Base-by-base conservation (phyloP, 2,888 invertebrate species). In the Cheilosia vernalis region DNA sequence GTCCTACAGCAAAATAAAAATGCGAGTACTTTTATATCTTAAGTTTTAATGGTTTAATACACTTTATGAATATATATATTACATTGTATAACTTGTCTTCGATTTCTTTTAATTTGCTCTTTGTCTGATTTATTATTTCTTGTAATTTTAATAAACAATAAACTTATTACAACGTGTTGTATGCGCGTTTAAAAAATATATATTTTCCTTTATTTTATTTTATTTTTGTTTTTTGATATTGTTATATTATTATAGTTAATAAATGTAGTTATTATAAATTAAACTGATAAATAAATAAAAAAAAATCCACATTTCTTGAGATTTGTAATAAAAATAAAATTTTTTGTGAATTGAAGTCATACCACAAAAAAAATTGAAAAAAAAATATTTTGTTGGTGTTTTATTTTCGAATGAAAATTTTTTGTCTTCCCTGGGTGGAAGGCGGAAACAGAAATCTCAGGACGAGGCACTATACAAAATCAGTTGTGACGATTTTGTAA, bases 321-420 rank as follows among this genome's bases (percentile, higher is more conserved):
- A 87, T 87, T 87, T 87, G 84, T 87, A 87, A 87, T 87, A 88
- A 83, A 80, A 85, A 74, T 85, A 79, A 76, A 78, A 76, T 87
- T 87, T 87, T 84, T 87, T 82, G 74, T 79, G 84, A 82, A 79
- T 82, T 85, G 87, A 85, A 87, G 83, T 85, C 83, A 87, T 84
- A 84, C 87, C 87, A 81, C 80, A 87, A 87, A 87, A 84, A 51
- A 87, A 87, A 87, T 60, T 69, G 51, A 67, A 79, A 78, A 78
- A 83, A 44, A 40, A 58, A 47, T 17, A 70, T 61, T 27, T 19
- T 15, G 13, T 53, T 21, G 53, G 69, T 24, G 58, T 79, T 79
- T 72, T 64, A 70, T 74, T 84, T 63, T 47, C 13, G 19, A 10
- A 37, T 13, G 37, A 37, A 37, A 0, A 37, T 33, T 33, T 33